A percentile compares a stretch with the other conserved stretches of the same genome.
Evolutionary conservation across 2,888 invertebrate genomes (phyloP).

Genomic region (Melanostoma scalare): DNA sequence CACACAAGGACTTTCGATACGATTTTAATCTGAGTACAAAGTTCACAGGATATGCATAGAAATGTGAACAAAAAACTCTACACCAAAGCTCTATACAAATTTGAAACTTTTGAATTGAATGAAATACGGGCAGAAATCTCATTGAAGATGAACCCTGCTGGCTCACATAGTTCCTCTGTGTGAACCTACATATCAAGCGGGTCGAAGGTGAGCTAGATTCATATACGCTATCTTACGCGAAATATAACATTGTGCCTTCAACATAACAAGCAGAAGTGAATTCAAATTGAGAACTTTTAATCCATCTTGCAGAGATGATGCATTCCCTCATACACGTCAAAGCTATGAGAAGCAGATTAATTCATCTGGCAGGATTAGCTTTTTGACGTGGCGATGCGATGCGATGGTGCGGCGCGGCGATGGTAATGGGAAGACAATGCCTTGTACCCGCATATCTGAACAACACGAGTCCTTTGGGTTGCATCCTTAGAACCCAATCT

Average conservation of each 20-base stretch:
- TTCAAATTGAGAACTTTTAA: constrained; percentile 44
- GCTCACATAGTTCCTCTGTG: neutral
- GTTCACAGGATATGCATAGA: constrained; percentile 10
- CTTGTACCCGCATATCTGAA: neutral
- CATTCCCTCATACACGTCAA: constrained; percentile 23
- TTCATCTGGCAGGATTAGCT: constrained; percentile 35
- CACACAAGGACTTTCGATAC: constrained; percentile 7
- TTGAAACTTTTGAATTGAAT: constrained; percentile 32
- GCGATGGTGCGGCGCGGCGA: neutral
- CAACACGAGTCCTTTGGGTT: neutral
- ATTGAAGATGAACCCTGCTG: constrained; percentile 2
- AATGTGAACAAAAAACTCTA: neutral
- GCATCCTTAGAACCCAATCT: constrained; percentile 8
- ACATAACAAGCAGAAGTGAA: constrained; percentile 24
- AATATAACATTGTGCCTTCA: constrained; percentile 9
- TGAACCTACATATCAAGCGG: neutral
- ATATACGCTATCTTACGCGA: constrained; percentile 36
- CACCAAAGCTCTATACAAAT: constrained; percentile 3
- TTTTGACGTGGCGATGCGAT: neutral
- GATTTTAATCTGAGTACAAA: constrained; percentile 15
- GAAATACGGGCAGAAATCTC: constrained; percentile 28
- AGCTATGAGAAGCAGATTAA: constrained; percentile 22
- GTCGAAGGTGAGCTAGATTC: neutral
- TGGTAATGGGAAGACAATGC: neutral
- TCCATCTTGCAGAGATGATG: constrained; percentile 33